These are phyloP conservation scores for Caenorhabditis panamensis DNA, from an alignment of 2,888 invertebrate species.

Conservation along the genomic window DNA sequence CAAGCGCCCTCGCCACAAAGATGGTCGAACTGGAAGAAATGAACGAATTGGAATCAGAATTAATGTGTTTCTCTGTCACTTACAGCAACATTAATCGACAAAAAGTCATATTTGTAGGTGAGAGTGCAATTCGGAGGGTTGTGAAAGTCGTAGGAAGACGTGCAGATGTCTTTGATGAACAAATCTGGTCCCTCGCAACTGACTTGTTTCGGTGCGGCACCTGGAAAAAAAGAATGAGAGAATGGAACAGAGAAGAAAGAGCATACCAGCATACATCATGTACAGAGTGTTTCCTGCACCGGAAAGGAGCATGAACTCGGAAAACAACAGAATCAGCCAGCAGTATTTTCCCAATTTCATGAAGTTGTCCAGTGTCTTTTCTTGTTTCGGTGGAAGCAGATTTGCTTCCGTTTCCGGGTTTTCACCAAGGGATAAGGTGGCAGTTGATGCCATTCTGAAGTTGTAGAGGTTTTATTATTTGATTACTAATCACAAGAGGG, in stretches of 20 bases:
- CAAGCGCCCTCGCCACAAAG: constrained; percentile 67
- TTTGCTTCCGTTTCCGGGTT: constrained; percentile 35
- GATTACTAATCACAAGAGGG: no score
- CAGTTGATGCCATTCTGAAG: constrained; percentile 54
- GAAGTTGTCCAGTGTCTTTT: constrained; percentile 59
- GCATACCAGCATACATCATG: constrained; percentile 67
- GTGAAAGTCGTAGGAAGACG: constrained; percentile 46
- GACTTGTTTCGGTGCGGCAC: constrained; percentile 62
- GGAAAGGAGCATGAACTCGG: constrained; percentile 65
- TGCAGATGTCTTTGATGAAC: constrained; percentile 60
- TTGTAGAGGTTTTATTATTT: no score
- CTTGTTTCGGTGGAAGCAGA: constrained; percentile 28
- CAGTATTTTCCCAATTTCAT: constrained; percentile 62
- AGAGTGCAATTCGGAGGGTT: constrained; percentile 61
- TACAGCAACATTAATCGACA: constrained; percentile 69
- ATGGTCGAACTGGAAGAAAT: constrained; percentile 67
- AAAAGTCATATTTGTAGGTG: constrained; percentile 62
- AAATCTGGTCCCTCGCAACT: constrained; percentile 47
- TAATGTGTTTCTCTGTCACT: neutral
- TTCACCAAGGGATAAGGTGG: constrained; percentile 42
- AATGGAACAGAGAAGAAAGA: neutral
- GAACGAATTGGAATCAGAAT: neutral
- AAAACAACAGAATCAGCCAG: constrained; percentile 61
- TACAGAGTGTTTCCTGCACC: constrained; percentile 66
- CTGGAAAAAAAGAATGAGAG: constrained; percentile 10